Base-by-base conservation (phyloP, 1,140 invertebrate genomes). In the Phthorimaea operculella region DNA sequence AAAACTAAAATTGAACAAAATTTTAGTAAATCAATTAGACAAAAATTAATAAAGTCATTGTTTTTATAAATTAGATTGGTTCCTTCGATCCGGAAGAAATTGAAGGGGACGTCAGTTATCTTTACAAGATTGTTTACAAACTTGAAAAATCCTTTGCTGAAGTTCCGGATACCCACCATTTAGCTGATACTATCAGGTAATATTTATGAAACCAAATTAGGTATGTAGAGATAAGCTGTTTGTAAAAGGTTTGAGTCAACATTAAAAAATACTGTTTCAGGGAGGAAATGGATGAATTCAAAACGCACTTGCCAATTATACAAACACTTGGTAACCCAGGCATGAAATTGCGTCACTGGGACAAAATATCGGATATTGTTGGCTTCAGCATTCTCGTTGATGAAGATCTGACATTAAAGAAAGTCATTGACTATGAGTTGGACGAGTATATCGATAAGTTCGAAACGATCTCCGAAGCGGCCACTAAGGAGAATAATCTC, bases 341-440 rank as follows among this genome's bases (percentile, higher is more conserved):
- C 34, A 91, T 99, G 87, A 93, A 98, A 72, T 90, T 90, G 10
- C 89, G 97, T 9, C 97, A 99, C 80, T 99, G 97, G 97, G 96
- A 98, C 70, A 93, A 95, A 82, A 92, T 99, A 10, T 97, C 96
- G 0, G 96, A 98, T 68, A 94, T 98, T 56, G 94, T 98, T 64
- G 96, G 96, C 0, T 98, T 97, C 79, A 94, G 95, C 0, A 92
- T 99, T 17, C 90, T 92, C 66, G 92, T 96, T 5, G 94, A 96
- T 60, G 90, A 94, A 5, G 91, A 93, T 14, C 88, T 95, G 56
- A 96, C 94, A 1, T 83, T 99, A 4, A 91, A 92, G 17, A 96
- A 96, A 86, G 91, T 96, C n/a, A 93, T 99, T 28, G 96, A 98
- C 73, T 96, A 96, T 79, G 94, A 95, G 54, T 83, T 99, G 15